phyloP scores from a whole-genome alignment of 2,113 vertebrate species.

The Cranoglanis bouderius region DNA sequence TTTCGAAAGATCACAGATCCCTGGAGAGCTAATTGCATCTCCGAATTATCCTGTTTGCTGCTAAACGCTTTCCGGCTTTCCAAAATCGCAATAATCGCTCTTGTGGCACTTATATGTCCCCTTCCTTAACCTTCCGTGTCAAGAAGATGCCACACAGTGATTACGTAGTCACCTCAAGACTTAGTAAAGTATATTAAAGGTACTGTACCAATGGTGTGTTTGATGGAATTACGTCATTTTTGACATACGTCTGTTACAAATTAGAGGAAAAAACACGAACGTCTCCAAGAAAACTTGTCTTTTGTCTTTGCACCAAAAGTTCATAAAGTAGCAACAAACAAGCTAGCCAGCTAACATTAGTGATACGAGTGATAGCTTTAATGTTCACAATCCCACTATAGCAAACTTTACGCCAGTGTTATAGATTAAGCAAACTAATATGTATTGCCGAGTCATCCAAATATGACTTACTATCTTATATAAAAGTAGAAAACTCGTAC shows the following conservation, averaged over 20 bases:
- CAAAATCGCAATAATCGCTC: not conserved
- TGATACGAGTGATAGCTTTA: not conserved
- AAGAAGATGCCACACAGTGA: not conserved
- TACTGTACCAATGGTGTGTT: not conserved
- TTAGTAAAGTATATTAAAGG: not conserved
- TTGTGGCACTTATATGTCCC: too few species aligned
- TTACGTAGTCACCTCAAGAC: not conserved
- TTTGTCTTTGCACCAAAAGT: not conserved
- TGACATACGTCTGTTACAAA: not conserved
- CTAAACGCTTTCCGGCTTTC: constrained; percentile 16
- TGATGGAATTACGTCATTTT: not conserved
- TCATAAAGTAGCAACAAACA: not conserved
- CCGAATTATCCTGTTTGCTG: not conserved
- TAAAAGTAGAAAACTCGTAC: not conserved
- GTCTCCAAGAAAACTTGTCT: not conserved
- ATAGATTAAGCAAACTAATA: not conserved
- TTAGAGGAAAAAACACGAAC: not conserved
- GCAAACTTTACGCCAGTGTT: not conserved
- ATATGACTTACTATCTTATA: not conserved
- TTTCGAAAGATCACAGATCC: not conserved
- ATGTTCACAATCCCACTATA: not conserved
- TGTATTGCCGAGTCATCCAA: not conserved
- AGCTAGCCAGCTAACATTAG: not conserved
- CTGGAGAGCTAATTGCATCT: not conserved
- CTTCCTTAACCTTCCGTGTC: not conserved